Percentiles rank a stretch among this genome's conserved stretches.
These are phyloP conservation scores for Leptopilina syphax DNA, from an alignment of 2,888 invertebrate species.

Conservation along the genomic window DNA sequence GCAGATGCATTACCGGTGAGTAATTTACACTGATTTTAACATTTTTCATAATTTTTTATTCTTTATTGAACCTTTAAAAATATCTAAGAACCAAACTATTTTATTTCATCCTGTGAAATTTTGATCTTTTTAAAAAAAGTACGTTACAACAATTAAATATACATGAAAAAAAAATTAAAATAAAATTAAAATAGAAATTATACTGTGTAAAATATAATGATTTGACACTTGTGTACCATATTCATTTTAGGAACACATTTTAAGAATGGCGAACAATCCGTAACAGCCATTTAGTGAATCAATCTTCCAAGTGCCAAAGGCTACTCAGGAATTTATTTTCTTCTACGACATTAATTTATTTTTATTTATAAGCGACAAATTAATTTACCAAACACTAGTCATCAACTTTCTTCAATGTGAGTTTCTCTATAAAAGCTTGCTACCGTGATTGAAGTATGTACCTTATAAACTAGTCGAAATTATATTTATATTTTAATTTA, in stretches of 20 bases:
- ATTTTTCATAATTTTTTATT: too few relatives aligned
- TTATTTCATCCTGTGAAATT: too few relatives aligned
- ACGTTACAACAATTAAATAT: too few relatives aligned
- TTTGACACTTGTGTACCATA: background rate
- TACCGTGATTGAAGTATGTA: background rate
- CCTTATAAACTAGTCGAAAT: background rate
- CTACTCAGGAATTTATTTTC: slow-evolving; percentile 6
- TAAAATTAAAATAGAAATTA: too few relatives aligned
- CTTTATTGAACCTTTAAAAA: too few relatives aligned
- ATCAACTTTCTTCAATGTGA: background rate
- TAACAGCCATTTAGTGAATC: background rate
- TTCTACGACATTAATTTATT: background rate
- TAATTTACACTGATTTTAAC: background rate
- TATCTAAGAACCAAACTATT: too few relatives aligned
- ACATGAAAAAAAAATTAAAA: too few relatives aligned
- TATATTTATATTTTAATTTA: too few relatives aligned
- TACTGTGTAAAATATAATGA: too few relatives aligned
- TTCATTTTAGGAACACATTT: slow-evolving; percentile 45
- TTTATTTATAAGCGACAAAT: background rate
- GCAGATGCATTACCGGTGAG: slow-evolving; percentile 58
- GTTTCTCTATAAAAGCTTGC: background rate
- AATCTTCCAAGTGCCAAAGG: slow-evolving; percentile 29
- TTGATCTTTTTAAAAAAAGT: too few relatives aligned
- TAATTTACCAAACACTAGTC: background rate
- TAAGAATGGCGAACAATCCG: slow-evolving; percentile 43